These are phyloP conservation scores for Triplophysa siluroides DNA, from an alignment of 2,113 vertebrate genomes.

Conservation along the genomic window DNA sequence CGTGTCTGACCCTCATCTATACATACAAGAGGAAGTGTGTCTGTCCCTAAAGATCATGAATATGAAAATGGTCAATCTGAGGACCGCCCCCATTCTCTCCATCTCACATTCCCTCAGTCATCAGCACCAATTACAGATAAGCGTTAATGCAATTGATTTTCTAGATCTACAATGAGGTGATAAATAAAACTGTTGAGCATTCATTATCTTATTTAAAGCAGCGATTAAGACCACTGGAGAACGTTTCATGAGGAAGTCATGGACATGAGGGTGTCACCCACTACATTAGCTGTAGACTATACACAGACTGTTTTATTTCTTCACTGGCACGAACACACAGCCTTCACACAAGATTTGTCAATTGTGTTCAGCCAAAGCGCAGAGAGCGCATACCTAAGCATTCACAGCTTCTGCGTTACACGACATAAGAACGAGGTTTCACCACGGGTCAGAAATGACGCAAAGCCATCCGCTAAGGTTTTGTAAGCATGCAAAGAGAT, in stretches of 20 bases:
- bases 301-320: not conserved
- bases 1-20: not conserved
- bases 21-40: constrained; percentile 2
- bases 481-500: constrained; percentile 39
- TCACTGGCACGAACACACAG: not conserved
- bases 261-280: not conserved
- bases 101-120: constrained; percentile 33
- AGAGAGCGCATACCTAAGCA: constrained; percentile 52
- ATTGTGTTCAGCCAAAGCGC: constrained; percentile 42
- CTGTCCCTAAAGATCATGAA: not conserved
- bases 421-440: constrained; percentile 34
- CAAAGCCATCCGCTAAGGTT: constrained; percentile 30
- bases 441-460: constrained; percentile 25
- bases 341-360: constrained; percentile 10
- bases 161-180: constrained; percentile 11
- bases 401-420: constrained; percentile 38
- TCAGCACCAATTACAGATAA: constrained; percentile 40
- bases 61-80: constrained; percentile 7
- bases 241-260: not conserved
- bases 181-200: constrained; percentile 28
- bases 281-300: not conserved
- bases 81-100: constrained; percentile 27
- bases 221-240: not conserved
- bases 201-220: not conserved
- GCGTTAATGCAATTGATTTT: constrained; percentile 26